Conservation (phyloP, 2,888 invertebrate genomes). For the Caradrina clavipalpis region DNA sequence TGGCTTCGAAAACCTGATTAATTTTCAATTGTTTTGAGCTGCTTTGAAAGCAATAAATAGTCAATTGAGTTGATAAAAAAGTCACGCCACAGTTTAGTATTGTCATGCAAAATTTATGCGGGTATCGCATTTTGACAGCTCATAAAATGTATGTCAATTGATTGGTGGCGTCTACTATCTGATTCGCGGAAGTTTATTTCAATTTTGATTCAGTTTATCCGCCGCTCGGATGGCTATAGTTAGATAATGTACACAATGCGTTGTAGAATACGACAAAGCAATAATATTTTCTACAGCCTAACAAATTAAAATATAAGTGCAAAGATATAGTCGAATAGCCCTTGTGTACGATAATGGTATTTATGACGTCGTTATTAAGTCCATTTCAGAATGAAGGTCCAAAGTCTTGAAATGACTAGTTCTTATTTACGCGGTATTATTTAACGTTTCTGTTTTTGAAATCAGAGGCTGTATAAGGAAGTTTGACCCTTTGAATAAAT, state of each 20-base stretch:
- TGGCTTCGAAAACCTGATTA: no score
- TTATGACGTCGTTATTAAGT: slow-evolving; percentile 31
- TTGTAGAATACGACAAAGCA: slow-evolving; percentile 61
- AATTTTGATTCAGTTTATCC: slow-evolving; percentile 43
- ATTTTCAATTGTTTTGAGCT: no score
- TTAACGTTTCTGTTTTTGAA: slow-evolving; percentile 52
- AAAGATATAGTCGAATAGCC: slow-evolving; percentile 46
- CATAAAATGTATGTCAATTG: no score
- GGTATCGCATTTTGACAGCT: no score
- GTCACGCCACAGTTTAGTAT: no score
- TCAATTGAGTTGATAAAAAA: no score
- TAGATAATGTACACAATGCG: slow-evolving; percentile 49
- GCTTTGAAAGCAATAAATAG: no score
- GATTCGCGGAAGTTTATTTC: slow-evolving; percentile 25
- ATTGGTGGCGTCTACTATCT: no score
- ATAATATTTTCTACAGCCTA: slow-evolving; percentile 61
- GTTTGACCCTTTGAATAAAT: slow-evolving; percentile 43
- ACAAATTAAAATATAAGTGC: slow-evolving; percentile 50
- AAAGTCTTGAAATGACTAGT: slow-evolving; percentile 41
- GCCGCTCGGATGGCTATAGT: slow-evolving; percentile 51
- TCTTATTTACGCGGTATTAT: slow-evolving; percentile 53
- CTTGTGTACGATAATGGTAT: slow-evolving; percentile 49
- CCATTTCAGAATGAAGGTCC: slow-evolving; percentile 49
- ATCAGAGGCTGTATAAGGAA: slow-evolving; percentile 52
- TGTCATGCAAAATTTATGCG: no score